Evolutionary conservation across 2,888 invertebrate genomes (phyloP), one percentile per base, ranked within the genome.

Genomic region (Nematopogon swammerdamellus): DNA sequence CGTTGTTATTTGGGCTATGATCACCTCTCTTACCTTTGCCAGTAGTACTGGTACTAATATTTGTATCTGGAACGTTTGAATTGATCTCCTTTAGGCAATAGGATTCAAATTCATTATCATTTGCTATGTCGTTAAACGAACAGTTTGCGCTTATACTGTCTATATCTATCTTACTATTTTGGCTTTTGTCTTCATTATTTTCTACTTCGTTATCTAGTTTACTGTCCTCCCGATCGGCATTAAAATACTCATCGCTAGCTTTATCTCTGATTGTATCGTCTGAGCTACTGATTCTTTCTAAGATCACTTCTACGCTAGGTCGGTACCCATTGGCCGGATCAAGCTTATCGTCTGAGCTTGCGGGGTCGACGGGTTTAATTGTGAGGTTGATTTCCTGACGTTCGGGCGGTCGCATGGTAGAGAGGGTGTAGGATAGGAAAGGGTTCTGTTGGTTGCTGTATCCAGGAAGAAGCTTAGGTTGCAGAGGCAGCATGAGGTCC

Each of bases 401-500:
- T 36, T 71, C 77, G 52, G 73, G 80, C 52, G 77, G 74, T 59
- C 79, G 58, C 17, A 79, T 77, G 19, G 79, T 79, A 1, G 82
- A 82, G 1, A 81, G 64, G 52, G 80, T 82, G 58, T 76, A 83
- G 53, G 82, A 72, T 36, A 75, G 62, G 60, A 70, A 79, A 51
- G 75, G 72, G 14, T 77, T 67, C 52, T 81, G 79, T 0, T 76
- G 67, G 60, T 80, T 79, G 61, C 80, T 79, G 65, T 82, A 82
- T 29, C 79, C 80, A 45, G 84, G 83, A 57, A 87, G 72, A 55
- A 87, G 71, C 61, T 85, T 86, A 53, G 89, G 88, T 81, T 89
- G 89, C 51, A 89, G 69, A 52, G 88, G 88, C 61, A 89, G 77
- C 70, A 87, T 82, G 56, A 86, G 83, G 61, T 86, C 85, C 63